Percentiles rank a stretch among this genome's conserved stretches.
These are phyloP conservation scores for human (Homo sapiens) DNA, from an alignment of 2,113 vertebrate genomes.

Conservation along the genomic window GRCh38 chr4:77163001-77163500, in stretches of 20 bases:
- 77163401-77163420: background rate
- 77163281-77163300: background rate
- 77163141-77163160: background rate
- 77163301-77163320: slow-evolving; percentile 3
- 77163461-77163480: background rate
- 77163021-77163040: background rate
- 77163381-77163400: background rate
- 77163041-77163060: background rate
- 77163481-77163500: background rate
- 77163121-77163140: slow-evolving; percentile 20
- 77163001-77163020: slow-evolving; percentile 7
- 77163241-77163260: background rate
- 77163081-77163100: background rate
- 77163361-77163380: background rate
- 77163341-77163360: background rate
- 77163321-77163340: slow-evolving; percentile 24
- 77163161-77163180: background rate
- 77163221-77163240: background rate
- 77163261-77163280: background rate
- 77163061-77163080: background rate
- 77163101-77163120: background rate
- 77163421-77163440: background rate
- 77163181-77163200: background rate
- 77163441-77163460: background rate
- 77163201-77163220: background rate